Evolutionary conservation across 2,888 invertebrate genomes (phyloP).

Genomic region (Mellilla xanthometata): DNA sequence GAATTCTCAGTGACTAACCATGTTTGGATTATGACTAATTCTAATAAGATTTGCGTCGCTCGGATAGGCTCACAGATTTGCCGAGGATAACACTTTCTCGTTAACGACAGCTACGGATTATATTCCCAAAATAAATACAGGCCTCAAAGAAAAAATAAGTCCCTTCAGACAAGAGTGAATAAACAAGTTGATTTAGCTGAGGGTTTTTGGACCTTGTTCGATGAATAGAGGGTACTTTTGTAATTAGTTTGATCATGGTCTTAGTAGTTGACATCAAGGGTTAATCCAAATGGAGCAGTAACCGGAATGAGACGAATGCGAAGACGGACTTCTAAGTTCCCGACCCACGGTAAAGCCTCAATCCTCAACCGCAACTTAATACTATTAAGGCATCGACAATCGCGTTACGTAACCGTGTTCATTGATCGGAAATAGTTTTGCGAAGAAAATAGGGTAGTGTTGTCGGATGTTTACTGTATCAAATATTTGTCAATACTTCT

Average conservation of each 20-base stretch:
- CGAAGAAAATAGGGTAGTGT: constrained; percentile 20
- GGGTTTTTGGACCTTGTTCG: constrained; percentile 9
- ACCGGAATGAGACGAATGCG: constrained; percentile 41
- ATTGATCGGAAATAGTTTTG: constrained; percentile 26
- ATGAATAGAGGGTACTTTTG: constrained; percentile 15
- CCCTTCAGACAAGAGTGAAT: neutral
- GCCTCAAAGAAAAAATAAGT: constrained; percentile 4
- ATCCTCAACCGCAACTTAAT: constrained; percentile 45
- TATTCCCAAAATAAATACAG: constrained; percentile 12
- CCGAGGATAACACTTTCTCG: constrained; percentile 22
- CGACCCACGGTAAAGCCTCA: constrained; percentile 46
- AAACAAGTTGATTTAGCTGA: constrained; percentile 3
- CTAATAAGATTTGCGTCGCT: constrained; percentile 46
- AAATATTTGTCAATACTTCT: constrained; percentile 24
- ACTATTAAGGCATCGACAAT: constrained; percentile 47
- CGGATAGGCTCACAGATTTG: constrained; percentile 37
- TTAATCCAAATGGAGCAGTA: constrained; percentile 47
- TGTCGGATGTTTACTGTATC: constrained; percentile 18
- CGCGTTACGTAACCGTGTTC: constrained; percentile 33
- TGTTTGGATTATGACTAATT: constrained; percentile 51
- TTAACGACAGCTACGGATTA: constrained; percentile 18
- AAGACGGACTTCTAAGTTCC: constrained; percentile 44
- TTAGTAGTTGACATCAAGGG: constrained; percentile 40
- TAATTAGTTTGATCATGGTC: constrained; percentile 47
- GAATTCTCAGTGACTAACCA: constrained; percentile 49